Base-by-base conservation (phyloP, 2,888 invertebrate species). In the Catocala sponsa region DNA sequence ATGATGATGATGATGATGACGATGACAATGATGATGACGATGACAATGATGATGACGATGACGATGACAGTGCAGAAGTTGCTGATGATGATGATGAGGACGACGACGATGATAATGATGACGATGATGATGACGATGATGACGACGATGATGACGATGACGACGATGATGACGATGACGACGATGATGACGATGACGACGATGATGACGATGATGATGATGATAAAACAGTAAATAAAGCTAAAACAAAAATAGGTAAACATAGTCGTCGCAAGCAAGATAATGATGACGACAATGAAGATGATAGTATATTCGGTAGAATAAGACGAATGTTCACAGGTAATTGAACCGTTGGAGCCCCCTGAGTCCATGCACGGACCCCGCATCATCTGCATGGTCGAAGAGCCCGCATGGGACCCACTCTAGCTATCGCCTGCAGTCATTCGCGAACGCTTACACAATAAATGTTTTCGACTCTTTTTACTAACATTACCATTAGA, bases 381-480 rank as follows among this genome's bases (percentile, higher is more conserved):
- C 71, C 64, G 59, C 67, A 85, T 89, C 87, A 91, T 92, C 94
- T 94, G 94, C 94, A 94, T 94, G 94, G 94, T 92, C 91, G 76
- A 87, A 81, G 86, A 81, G 75, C 90, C 90, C 90, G 92, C 93
- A 93, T 94, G 94, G 94, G 77, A 87, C 88, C 90, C 81, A 81
- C 79, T 70, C 87, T 93, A 95, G 95, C 95, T 95, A 93, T 95
- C 95, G 96, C 95, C 96, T 96, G 96, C 96, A 95, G 96, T 95
- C 95, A 95, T 94, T 94, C 91, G 93, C 92, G 91, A 91, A 84
- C 89, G 95, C 94, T 94, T 94, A 85, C 61, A 90, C 87, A 87
- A 90, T 87, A 91, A 93, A 92, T 90, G 88, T 94, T 91, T 92
- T 90, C 87, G 88, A 89, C 83, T 90, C 88, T 91, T 88, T 84